Conservation (phyloP, 2,888 invertebrate species). For the Torymus aiolomorphi region DNA sequence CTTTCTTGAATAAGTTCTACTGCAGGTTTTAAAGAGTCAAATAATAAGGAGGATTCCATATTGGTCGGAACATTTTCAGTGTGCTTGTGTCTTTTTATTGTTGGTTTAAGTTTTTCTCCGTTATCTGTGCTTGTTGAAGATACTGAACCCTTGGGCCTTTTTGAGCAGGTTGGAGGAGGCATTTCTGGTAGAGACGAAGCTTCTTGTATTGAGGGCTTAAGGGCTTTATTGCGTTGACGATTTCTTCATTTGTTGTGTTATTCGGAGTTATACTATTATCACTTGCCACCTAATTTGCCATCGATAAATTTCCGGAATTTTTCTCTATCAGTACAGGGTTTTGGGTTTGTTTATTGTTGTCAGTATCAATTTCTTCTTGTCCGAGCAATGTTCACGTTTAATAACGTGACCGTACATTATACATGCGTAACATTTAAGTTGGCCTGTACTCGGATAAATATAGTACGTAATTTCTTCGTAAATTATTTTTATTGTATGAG, state of each 20-base stretch:
- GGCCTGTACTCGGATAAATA: background rate
- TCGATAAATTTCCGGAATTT: background rate
- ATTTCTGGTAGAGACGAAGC: too few species aligned
- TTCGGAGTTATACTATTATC: too few species aligned
- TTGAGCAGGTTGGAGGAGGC: too few species aligned
- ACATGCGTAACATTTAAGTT: conserved; percentile 1
- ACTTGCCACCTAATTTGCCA: too few species aligned
- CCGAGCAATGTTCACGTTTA: background rate
- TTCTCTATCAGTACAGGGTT: background rate
- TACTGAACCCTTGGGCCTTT: too few species aligned
- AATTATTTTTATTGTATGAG: background rate
- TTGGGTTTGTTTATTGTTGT: background rate
- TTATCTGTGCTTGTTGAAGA: too few species aligned
- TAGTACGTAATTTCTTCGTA: conserved; percentile 6
- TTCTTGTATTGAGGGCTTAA: too few species aligned
- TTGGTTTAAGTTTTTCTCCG: too few species aligned
- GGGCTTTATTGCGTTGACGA: too few species aligned
- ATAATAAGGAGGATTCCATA: background rate
- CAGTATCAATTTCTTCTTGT: background rate
- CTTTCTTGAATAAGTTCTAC: background rate
- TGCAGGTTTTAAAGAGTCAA: background rate
- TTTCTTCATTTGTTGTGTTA: too few species aligned
- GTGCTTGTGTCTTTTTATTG: too few species aligned
- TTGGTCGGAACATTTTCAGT: too few species aligned
- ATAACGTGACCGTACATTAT: background rate